Evolutionary conservation across 1,140 invertebrate species (phyloP).

Genomic region (Hypsibius dujardini): DNA sequence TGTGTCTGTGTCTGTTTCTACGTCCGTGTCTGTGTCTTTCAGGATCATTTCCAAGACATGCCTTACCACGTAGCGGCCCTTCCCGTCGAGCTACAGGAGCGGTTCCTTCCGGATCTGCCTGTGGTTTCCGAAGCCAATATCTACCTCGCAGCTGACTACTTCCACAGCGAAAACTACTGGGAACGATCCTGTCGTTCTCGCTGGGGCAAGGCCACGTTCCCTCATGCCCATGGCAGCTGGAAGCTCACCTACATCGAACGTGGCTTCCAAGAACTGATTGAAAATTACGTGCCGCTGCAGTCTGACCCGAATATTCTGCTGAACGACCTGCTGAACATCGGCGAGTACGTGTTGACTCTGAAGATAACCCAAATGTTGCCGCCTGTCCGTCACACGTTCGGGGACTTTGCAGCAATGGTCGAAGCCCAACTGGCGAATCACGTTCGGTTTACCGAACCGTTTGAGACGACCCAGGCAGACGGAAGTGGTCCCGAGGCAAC

Average conservation of each 20-base stretch:
- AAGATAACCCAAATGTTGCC: background rate
- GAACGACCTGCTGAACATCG: constrained; percentile 14
- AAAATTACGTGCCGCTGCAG: constrained; percentile 9
- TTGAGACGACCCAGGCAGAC: background rate
- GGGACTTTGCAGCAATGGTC: constrained; percentile 10
- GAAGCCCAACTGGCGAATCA: constrained; percentile 9
- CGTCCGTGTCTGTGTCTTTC: too few relatives aligned
- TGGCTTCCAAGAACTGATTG: background rate
- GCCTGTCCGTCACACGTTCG: constrained; percentile 10
- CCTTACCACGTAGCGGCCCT: constrained; percentile 11
- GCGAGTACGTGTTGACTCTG: constrained; percentile 5
- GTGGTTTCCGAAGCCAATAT: background rate
- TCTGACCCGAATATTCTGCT: constrained; percentile 15
- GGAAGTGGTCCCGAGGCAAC: background rate
- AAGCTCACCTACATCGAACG: constrained; percentile 16
- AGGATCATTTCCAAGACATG: constrained; percentile 14
- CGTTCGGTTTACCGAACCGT: background rate
- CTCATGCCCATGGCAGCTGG: constrained; percentile 11
- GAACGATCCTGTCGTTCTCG: background rate
- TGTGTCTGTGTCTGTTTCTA: too few relatives aligned
- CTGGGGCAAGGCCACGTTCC: background rate
- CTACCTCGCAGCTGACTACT: constrained; percentile 6
- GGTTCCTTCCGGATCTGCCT: background rate
- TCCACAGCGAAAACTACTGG: constrained; percentile 13
- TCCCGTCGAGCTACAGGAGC: constrained; percentile 1